Evolutionary conservation across 2,113 vertebrate species (phyloP), one percentile per base, ranked within the genome.

Genomic region (Arenaria interpres): DNA sequence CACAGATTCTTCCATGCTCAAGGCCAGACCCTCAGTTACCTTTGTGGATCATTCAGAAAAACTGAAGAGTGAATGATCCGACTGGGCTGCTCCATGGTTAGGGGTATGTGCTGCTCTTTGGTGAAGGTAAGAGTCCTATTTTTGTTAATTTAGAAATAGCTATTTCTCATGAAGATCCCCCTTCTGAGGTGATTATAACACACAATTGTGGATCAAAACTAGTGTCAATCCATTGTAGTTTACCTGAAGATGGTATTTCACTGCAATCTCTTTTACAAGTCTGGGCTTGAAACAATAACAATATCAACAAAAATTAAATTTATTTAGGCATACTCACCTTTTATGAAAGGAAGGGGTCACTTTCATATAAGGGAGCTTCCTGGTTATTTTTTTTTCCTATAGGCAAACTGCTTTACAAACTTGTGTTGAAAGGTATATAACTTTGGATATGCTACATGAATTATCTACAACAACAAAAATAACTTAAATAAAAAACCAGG

Each of bases 311-410:
- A 15, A 79, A 86, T 64, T 14, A 53, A 64, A 76, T 72, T 79
- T 0, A 2, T 51, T 90, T 59, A 62, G 23, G 3, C 5, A 41
- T 18, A 23, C 1, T 50, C 2, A 1, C 2, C 4, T 73, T 63
- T 83, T 43, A 30, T 37, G 64, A 85, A 93, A 88, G 14, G 33
- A 86, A 81, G 11, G 1, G 8, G 11, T 74, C 8, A 20, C 1
- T 3, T 81, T 87, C 43, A 50, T 27, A 5, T 7, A 21, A 8
- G 5, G 4, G 5, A 91, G 4, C 4, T 2, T 33, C 53, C 11
- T 53, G 3, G 1, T 62, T 57, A 19, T 18, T 20, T 46, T 18
- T 18, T 86, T 87, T 81, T 57, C 37, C 10, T 33, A 7, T 25
- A 3, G 3, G 4, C 0, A 82, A 69, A 63, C 12, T 62, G 7